phyloP scores from a whole-genome alignment of 2,797 vertebrate species.

The Champsocephalus esox region DNA sequence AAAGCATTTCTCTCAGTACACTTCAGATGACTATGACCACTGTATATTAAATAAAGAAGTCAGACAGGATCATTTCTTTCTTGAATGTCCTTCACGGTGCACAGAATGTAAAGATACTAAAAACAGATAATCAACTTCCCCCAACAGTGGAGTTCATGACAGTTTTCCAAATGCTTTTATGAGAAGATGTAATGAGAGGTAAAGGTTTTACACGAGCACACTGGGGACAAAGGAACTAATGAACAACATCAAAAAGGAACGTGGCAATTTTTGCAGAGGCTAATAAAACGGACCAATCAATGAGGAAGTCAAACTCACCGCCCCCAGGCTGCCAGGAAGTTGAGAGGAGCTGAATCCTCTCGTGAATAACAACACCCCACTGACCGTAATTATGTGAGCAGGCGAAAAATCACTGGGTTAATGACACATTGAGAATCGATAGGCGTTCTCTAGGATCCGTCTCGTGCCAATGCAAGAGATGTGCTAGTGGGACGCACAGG shows the following conservation, averaged over 20 bases:
- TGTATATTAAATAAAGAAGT: neutral
- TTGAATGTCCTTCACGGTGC: neutral
- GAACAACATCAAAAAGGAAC: conserved; percentile 45
- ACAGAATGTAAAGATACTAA: neutral
- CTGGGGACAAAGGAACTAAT: conserved; percentile 7
- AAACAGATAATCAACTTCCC: neutral
- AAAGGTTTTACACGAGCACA: conserved; percentile 41
- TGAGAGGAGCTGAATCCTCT: conserved; percentile 49
- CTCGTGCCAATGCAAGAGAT: conserved; percentile 42
- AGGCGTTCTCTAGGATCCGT: conserved; percentile 26
- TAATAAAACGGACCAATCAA: conserved; percentile 60
- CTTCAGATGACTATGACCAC: neutral
- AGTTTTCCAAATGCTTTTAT: neutral
- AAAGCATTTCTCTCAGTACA: conserved; percentile 22
- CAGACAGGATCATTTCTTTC: neutral
- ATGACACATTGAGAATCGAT: conserved; percentile 66
- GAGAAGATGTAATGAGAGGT: conserved; percentile 3
- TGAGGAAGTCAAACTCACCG: conserved; percentile 52
- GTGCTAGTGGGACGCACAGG: conserved; percentile 11
- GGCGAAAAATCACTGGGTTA: conserved; percentile 43
- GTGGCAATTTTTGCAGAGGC: conserved; percentile 42
- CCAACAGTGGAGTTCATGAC: conserved; percentile 6
- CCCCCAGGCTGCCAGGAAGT: conserved; percentile 59
- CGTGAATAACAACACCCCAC: conserved; percentile 47
- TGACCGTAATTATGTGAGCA: conserved; percentile 61